phyloP scores from a whole-genome alignment of 92 coral and sea anemone species.

The Palythoa grandiflora region DNA sequence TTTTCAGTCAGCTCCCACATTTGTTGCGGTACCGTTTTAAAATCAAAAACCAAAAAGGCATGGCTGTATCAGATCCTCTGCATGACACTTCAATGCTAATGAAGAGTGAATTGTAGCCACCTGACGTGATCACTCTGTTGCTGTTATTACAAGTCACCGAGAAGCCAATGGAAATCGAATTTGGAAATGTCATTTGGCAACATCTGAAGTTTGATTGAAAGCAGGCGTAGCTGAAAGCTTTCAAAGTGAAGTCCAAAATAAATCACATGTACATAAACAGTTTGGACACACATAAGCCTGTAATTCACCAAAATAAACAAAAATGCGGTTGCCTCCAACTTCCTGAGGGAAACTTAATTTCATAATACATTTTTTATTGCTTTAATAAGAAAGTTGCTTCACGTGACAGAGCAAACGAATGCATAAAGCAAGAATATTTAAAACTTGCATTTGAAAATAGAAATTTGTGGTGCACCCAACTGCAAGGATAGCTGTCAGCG shows the following conservation, averaged over 20 bases:
- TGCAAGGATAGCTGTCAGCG: too few relatives aligned
- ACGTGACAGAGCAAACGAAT: conserved; percentile 6
- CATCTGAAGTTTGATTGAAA: conserved; percentile 15
- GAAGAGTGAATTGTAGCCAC: conserved; percentile 6
- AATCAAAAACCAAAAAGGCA: conserved; percentile 12
- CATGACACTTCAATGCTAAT: conserved; percentile 19
- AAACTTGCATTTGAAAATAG: too few relatives aligned
- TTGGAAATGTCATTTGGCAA: conserved; percentile 17
- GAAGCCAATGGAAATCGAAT: conserved; percentile 13
- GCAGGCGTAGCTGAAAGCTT: conserved; percentile 11
- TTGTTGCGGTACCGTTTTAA: conserved; percentile 4
- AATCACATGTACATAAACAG: conserved; percentile 17
- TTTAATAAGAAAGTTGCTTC: conserved; percentile 11
- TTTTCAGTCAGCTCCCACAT: conserved; percentile 17
- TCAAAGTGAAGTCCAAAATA: conserved; percentile 4
- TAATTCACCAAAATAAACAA: conserved; percentile 11
- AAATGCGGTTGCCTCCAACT: conserved; percentile 15
- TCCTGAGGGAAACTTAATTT: conserved; percentile 16
- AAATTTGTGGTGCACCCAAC: too few relatives aligned
- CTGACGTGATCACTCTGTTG: conserved; percentile 12
- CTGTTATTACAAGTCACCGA: not conserved
- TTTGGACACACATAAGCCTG: conserved; percentile 9
- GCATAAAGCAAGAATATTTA: conserved; percentile 10
- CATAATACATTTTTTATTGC: conserved; percentile 10
- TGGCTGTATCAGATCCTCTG: conserved; percentile 15